A percentile compares a stretch with the other conserved stretches of the same genome.
phyloP scores from a whole-genome alignment of 2,888 invertebrate genomes.

The Apocheima hispidaria region DNA sequence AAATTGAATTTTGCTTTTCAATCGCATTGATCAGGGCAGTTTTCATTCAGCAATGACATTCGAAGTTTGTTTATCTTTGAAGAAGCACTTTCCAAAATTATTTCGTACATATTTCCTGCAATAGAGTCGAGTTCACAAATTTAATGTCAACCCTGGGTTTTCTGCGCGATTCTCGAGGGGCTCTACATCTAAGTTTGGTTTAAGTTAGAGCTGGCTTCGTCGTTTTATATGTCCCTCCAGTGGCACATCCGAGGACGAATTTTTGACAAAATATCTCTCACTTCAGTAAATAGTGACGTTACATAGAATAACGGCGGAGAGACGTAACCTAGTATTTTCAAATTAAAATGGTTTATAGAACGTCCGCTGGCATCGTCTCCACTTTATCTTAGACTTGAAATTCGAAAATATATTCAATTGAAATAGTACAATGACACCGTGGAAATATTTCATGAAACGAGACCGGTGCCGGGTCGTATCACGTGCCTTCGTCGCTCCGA shows the following conservation, averaged over 20 bases:
- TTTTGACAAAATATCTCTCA: constrained; percentile 57
- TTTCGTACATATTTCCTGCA: constrained; percentile 51
- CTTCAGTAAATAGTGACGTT: constrained; percentile 51
- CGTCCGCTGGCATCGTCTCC: constrained; percentile 9
- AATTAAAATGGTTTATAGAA: constrained; percentile 36
- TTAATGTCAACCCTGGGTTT: constrained; percentile 65
- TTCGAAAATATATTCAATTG: constrained; percentile 59
- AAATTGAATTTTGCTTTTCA: neutral
- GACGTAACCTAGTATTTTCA: constrained; percentile 33
- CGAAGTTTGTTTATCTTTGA: too few relatives aligned
- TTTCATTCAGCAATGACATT: neutral
- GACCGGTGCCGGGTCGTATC: constrained; percentile 63
- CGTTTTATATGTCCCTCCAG: constrained; percentile 68
- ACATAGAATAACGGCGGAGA: constrained; percentile 33
- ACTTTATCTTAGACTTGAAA: constrained; percentile 31
- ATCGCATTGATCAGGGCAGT: neutral
- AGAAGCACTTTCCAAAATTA: constrained; percentile 46
- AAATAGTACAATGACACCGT: constrained; percentile 70
- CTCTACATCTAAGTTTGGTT: constrained; percentile 75
- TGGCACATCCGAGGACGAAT: constrained; percentile 62
- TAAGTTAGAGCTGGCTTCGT: constrained; percentile 69
- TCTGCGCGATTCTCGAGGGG: constrained; percentile 60
- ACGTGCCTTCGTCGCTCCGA: constrained; percentile 66
- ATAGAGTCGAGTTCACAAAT: constrained; percentile 59
- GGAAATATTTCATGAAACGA: constrained; percentile 76